Evolutionary conservation across 2,888 invertebrate species (phyloP), one percentile per base, ranked within the genome.

Genomic region (Caenorhabditis doughertyi): DNA sequence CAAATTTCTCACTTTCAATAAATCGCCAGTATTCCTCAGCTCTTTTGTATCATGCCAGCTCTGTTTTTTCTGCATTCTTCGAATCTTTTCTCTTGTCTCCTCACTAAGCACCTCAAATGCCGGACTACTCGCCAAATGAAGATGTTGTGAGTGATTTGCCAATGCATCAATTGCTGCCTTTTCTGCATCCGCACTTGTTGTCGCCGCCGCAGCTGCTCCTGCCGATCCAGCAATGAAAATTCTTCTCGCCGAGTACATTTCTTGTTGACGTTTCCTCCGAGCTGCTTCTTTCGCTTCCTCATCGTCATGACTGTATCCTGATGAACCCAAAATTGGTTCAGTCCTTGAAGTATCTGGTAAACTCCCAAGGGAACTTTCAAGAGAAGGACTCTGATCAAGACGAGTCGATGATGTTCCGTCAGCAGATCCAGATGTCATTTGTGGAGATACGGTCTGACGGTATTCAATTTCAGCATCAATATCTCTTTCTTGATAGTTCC

Each of bases 401-500:
- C 73, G 55, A 9, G 73, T 68, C 35, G 67, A 79, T 23, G 74
- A 79, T 60, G 68, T 73, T 7, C 67, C 65, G 55, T 85, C 79
- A 13, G 73, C 83, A 23, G 72, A 60, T 47, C 79, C 83, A 51
- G 74, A 71, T 2, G 62, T 79, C 55, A 70, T 71, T 35, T 67
- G 79, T 27, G 84, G 81, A 7, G 81, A 71, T 25, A 64, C 64
- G 3, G 83, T 84, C 39, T 81, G 84, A 56, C 88, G 79, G 9
- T 79, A 84, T 29, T 86, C 87, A 42, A 90, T 90, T 79, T 89
- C 90, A 16, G 88, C 90, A 65, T 90, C 90, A 62, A 90, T 90
- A 60, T 90, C 88, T 11, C 90, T 81, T 71, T 90, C 90, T 79
- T 88, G 88, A 80, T 88, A 88, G 58, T 86, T 86, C 9, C 89